Evolutionary conservation across 2,888 invertebrate genomes (phyloP), one percentile per base, ranked within the genome.

Genomic region (Parapristionchus giblindavisi): DNA sequence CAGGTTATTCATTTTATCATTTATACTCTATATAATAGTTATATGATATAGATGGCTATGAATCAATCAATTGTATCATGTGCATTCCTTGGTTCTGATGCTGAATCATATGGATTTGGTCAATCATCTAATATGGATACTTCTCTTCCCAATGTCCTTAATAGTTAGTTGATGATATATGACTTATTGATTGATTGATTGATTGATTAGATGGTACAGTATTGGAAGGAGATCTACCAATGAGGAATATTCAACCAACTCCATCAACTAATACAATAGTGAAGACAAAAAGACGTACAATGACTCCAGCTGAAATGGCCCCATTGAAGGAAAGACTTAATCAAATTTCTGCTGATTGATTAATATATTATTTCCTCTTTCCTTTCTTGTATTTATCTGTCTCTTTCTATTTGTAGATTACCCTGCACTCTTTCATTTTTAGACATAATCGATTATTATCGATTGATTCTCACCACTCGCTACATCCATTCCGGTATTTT

Each of bases 271-370:
- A 36, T 24, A 51, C 58, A 6, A n/a, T n/a, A n/a, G n/a, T n/a
- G n/a, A 56, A 71, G n/a, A 17, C 51, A 43, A 71, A 71, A 43
- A 36, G 71, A 40, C n/a, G 71, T 21, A 71, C 71, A 32, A 38
- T 71, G 14, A 71, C 56, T 29, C 58, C 71, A 2, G 71, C 43
- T 21, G 71, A 71, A 21, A 58, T 71, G 71, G 71, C 38, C 1
- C 71, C 71, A 40, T 32, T 71, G 40, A 71, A 71, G 43, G 71
- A 71, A 34, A 56, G 71, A 58, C 58, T 71, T 27, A 71, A 71
- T 43, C 71, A 71, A 21, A 70, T 70, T 29, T n/a, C 38, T 32
- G 58, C 61, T 24, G 3, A 38, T 29, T n/a, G 43, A 14, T 14
- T 14, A 43, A 8, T 43, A 43, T 8, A 17, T 17, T 43, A 43